Evolutionary conservation across 2,797 vertebrate genomes (phyloP).

Genomic region (Pyrocephalus nanus): DNA sequence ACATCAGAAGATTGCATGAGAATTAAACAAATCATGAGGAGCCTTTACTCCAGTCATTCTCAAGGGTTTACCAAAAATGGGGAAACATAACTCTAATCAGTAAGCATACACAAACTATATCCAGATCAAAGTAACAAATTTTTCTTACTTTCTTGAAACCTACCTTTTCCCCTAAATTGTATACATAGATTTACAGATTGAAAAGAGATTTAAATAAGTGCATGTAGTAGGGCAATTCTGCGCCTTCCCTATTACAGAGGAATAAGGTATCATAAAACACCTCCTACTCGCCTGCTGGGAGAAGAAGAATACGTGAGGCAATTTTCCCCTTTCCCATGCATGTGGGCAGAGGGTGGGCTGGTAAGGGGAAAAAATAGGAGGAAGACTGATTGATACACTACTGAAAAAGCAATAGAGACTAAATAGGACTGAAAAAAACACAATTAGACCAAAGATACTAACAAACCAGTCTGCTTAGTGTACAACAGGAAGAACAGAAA

Average conservation of each 20-base stretch:
- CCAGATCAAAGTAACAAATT: neutral
- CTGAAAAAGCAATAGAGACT: conserved; percentile 24
- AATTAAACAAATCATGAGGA: neutral
- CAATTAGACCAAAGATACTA: neutral
- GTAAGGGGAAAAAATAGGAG: conserved; percentile 12
- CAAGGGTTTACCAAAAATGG: neutral
- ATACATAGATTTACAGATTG: neutral
- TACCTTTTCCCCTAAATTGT: neutral
- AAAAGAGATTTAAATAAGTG: neutral
- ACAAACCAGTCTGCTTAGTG: neutral
- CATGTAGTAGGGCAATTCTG: conserved; percentile 22
- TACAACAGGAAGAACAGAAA: neutral
- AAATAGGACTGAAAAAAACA: neutral
- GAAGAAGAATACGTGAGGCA: conserved; percentile 22
- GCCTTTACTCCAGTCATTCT: neutral
- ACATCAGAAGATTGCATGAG: neutral
- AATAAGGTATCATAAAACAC: conserved; percentile 59
- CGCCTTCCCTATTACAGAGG: conserved; percentile 47
- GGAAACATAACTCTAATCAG: neutral
- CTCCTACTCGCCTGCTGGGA: conserved; percentile 52
- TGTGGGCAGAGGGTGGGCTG: conserved; percentile 37
- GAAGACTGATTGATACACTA: neutral
- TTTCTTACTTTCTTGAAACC: neutral
- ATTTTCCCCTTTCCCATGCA: conserved; percentile 24
- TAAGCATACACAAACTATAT: neutral